Evolutionary conservation across 2,888 invertebrate genomes (phyloP).

Genomic region (Diploptera punctata): DNA sequence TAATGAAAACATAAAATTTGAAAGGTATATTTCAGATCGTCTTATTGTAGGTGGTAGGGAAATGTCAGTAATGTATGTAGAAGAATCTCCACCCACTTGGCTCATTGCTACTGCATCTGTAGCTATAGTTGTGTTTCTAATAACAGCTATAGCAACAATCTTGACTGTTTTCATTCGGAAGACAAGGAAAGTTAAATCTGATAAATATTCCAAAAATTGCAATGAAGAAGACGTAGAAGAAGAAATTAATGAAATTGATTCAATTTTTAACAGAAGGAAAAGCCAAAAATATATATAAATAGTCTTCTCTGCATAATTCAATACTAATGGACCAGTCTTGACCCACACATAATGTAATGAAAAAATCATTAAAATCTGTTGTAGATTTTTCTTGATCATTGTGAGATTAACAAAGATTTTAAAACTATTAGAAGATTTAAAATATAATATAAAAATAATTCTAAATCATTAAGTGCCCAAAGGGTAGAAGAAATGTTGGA

Average conservation of each 20-base stretch:
- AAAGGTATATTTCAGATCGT: not conserved
- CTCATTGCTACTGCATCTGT: not conserved
- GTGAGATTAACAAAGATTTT: too few species aligned
- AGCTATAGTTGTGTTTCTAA: not conserved
- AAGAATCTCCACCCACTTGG: constrained; percentile 15
- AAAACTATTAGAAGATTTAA: too few species aligned
- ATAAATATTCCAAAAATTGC: not conserved
- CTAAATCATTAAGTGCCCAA: too few species aligned
- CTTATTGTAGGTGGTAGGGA: not conserved
- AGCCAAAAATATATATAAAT: not conserved
- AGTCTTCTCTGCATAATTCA: too few species aligned
- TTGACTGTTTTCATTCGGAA: not conserved
- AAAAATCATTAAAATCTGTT: too few species aligned
- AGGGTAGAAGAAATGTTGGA: too few species aligned
- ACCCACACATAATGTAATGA: too few species aligned
- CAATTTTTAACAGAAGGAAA: not conserved
- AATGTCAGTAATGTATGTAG: not conserved
- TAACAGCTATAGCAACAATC: not conserved
- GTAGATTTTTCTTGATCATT: too few species aligned
- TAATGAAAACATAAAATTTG: too few species aligned
- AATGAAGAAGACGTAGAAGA: not conserved
- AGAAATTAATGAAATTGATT: not conserved
- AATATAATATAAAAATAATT: too few species aligned
- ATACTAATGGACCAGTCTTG: too few species aligned
- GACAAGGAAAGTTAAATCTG: not conserved